phyloP scores from a whole-genome alignment of 2,113 vertebrate species.

The Galeopterus variegatus region DNA sequence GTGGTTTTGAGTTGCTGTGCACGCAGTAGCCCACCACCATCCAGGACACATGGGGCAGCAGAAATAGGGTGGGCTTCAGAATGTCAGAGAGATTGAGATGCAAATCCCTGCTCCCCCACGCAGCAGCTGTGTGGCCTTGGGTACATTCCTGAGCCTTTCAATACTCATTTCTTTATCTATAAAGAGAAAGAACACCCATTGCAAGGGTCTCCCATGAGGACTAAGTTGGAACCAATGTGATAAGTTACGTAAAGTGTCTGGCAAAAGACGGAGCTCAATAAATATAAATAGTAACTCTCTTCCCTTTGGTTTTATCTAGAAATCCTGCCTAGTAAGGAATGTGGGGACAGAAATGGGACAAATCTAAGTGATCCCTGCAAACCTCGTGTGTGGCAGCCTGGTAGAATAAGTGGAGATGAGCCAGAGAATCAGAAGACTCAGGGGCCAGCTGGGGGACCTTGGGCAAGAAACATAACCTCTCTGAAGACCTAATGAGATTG shows the following conservation, averaged over 20 bases:
- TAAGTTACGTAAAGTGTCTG: not conserved
- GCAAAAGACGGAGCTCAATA: not conserved
- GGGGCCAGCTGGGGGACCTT: conserved; percentile 58
- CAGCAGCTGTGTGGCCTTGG: not conserved
- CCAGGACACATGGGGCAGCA: not conserved
- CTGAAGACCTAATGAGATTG: conserved; percentile 12
- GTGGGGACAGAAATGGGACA: not conserved
- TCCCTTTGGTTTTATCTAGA: not conserved
- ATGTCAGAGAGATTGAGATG: not conserved
- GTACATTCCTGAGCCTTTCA: not conserved
- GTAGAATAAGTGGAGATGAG: not conserved
- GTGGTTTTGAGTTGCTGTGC: not conserved
- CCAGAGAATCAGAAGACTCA: not conserved
- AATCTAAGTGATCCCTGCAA: not conserved
- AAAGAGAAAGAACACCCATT: not conserved
- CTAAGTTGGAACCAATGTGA: not conserved
- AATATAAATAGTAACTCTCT: conserved; percentile 15
- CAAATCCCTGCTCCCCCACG: not conserved
- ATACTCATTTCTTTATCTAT: not conserved
- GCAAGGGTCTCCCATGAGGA: conserved; percentile 11
- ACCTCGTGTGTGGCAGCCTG: not conserved
- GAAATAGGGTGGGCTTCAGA: not conserved
- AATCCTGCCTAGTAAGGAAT: not conserved
- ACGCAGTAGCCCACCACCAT: fast-evolving
- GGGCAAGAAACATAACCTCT: conserved; percentile 26